Evolutionary conservation across 2,113 vertebrate species (phyloP).

Genomic region (Aspidoscelis tigris): DNA sequence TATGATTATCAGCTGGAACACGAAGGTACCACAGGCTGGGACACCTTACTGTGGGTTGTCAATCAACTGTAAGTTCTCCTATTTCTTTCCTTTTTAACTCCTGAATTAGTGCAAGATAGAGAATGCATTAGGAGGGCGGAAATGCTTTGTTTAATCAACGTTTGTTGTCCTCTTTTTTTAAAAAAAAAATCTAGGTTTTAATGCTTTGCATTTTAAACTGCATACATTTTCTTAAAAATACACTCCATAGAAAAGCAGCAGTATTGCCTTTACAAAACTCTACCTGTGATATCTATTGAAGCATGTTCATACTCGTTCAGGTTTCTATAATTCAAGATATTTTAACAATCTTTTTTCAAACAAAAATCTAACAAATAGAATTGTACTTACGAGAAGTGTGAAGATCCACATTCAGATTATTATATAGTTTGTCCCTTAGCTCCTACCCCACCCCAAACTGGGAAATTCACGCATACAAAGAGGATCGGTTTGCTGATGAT

Average conservation of each 20-base stretch:
- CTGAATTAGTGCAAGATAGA: not conserved
- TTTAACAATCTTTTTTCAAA: not conserved
- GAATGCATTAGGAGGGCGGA: too few relatives aligned
- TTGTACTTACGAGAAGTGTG: not conserved
- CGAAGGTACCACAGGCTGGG: slow-evolving; percentile 97
- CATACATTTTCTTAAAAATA: not conserved
- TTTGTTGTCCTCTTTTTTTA: not conserved
- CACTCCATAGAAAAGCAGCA: not conserved
- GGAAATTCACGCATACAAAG: not conserved
- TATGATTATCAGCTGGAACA: slow-evolving; percentile 96
- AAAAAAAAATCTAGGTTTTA: not conserved
- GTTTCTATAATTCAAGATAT: not conserved
- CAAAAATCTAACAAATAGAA: not conserved
- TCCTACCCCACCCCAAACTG: not conserved
- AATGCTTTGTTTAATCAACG: not conserved
- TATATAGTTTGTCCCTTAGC: not conserved
- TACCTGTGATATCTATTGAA: not conserved
- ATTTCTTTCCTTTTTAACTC: not conserved
- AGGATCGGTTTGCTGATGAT: slow-evolving; percentile 11
- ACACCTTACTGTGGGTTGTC: slow-evolving; percentile 96
- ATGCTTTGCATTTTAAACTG: not conserved
- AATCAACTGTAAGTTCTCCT: slow-evolving; percentile 92
- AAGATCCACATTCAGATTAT: not conserved
- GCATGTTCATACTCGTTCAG: not conserved
- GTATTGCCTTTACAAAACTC: not conserved